These are phyloP conservation scores for Xylota sylvarum DNA, from an alignment of 2,888 invertebrate genomes.

Conservation along the genomic window DNA sequence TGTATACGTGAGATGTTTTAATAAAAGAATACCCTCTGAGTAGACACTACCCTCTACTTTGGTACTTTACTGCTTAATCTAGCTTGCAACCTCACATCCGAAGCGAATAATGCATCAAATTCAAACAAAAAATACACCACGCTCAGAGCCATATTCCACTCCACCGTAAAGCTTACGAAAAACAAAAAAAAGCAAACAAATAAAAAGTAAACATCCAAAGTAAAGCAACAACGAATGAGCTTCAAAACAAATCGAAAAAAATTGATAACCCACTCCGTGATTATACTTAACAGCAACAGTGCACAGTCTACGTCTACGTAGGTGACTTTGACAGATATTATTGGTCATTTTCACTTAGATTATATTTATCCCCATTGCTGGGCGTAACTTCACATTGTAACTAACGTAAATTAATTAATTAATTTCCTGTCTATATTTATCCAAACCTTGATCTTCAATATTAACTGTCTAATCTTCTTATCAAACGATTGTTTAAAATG, in stretches of 20 bases:
- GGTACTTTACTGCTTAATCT: no score
- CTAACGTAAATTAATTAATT: conserved; percentile 12
- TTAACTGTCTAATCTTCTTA: conserved; percentile 2
- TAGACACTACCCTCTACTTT: no score
- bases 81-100: no score
- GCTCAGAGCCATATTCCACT: background rate
- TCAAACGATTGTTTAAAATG: conserved; percentile 27
- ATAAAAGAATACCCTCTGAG: no score
- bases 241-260: conserved; percentile 49
- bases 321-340: conserved; percentile 34
- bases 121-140: no score
- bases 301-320: no score
- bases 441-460: conserved; percentile 31
- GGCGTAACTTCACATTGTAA: conserved; percentile 4
- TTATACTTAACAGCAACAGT: background rate
- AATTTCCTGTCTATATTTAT: conserved; percentile 18
- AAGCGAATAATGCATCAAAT: no score
- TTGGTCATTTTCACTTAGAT: conserved; percentile 6
- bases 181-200: background rate
- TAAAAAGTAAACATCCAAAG: conserved; percentile 15
- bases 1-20: no score
- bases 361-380: background rate
- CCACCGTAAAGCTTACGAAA: background rate
- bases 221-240: conserved; percentile 36
- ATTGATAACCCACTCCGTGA: conserved; percentile 33